Evolutionary conservation across 2,888 invertebrate species (phyloP), one percentile per base, ranked within the genome.

Genomic region (Rapana venosa): DNA sequence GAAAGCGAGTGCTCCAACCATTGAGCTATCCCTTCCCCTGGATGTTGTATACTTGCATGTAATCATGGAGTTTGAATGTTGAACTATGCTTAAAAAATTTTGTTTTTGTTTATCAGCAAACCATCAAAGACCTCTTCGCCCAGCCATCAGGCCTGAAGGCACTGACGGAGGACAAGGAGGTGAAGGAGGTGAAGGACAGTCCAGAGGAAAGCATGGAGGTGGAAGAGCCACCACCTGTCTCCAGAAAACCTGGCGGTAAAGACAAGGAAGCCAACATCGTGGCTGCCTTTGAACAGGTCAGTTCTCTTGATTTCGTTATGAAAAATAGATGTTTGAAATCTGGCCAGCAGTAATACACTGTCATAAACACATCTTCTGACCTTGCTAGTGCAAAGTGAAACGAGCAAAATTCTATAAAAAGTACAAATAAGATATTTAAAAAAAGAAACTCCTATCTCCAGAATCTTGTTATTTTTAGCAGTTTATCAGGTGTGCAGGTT

Each of bases 121-220:
- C 98, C 87, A 98, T 99, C 94, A 98, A 98, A 96, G 99, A 99
- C 96, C 97, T 99, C 90, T 99, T 99, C 96, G 97, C 98, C 90
- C 97, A 95, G 88, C 96, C 96, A 17, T 95, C 95, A 11, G 96
- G 96, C 56, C 92, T 96, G 30, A 95, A 98, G 91, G 97, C 98
- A 94, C 96, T 97, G 91, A 96, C 97, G 30, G 97, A 97, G 93
- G 97, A 97, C 86, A 96, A 96, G 74, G 96, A 96, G 22, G 87
- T 79, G 66, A 92, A 93, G 83, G 92, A 92, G 87, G 90, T 90
- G 32, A 93, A 93, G 66, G 87, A 90, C 30, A 74, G 47, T 87
- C 90, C 85, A 26, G 90, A 84, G 32, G 90, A 47, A n/a, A 77
- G 47, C 30, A 88, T 70, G 61, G 88, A 90, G 58, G 85, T 95